Base-by-base conservation (phyloP, 2,888 invertebrate genomes). In the Copidosoma aretas region DNA sequence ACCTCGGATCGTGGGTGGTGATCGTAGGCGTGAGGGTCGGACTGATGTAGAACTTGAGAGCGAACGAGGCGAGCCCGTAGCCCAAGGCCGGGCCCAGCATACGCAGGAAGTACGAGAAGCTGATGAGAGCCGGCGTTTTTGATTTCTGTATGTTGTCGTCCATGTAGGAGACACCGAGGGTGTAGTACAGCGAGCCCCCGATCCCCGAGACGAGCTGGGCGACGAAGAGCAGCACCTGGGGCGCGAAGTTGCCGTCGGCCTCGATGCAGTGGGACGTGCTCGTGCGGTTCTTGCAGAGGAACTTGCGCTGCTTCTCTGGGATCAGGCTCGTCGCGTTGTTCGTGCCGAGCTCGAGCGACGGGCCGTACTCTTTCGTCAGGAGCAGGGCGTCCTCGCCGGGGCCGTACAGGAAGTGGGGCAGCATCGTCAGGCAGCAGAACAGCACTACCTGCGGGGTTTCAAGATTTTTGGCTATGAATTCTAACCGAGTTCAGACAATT, bases 131-230 rank as follows among this genome's bases (percentile, higher is more conserved):
- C n/a, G 91, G 91, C 1, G 91, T 90, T 78, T 90, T 90, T 4
- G 90, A 89, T 78, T 89, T 90, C 76, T 90, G 89, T n/a, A 90
- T 89, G 77, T 91, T 91, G 77, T 91, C 91, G 78, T 91, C 91
- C 89, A 91, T 89, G 78, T 91, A 91, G 1, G 91, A 87, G 0
- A 90, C 88, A 3, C 91, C 91, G 17, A 91, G 84, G 0, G 90
- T 90, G 76, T 89, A 90, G 78, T 89, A 91, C 0, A 91, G 82
- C 1, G 90, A 89, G 46, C 90, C 90, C 24, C 91, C 91, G 53
- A 91, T 87, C 1, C 91, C 91, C 1, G 90, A 90, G 54, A 92
- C 88, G 66, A 91, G 87, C 79, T 91, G 91, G 0, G 91, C 91
- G 10, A 87, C 77, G 76, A 91, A 90, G 15, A 92, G 84, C 41